Conservation (phyloP, 2,113 vertebrate species). For the Rhinopomastus cyanomelas region DNA sequence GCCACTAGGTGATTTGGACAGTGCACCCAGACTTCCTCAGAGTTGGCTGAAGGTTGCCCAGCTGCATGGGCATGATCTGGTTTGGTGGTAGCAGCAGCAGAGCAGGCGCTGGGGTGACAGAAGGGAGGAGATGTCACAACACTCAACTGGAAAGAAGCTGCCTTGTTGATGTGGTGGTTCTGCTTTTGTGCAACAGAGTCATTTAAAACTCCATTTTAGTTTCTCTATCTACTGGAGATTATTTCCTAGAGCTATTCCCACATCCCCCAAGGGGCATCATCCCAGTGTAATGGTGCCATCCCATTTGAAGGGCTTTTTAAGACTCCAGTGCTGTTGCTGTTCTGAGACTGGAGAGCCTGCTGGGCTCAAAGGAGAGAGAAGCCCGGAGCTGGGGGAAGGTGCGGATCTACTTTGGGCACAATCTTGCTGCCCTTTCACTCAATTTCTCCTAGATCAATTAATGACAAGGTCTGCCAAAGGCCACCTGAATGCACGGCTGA, state of each 20-base stretch:
- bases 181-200: background rate
- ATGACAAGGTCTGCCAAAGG: background rate
- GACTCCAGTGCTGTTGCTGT: rapidly evolving
- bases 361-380: background rate
- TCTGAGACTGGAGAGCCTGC: background rate
- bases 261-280: rapidly evolving
- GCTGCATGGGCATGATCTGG: background rate
- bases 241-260: background rate
- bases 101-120: background rate
- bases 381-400: rapidly evolving
- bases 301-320: background rate
- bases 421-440: background rate
- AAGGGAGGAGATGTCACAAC: background rate
- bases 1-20: too few relatives aligned
- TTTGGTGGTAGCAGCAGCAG: background rate
- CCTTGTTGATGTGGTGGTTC: background rate
- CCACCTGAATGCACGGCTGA: background rate
- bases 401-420: background rate
- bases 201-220: background rate
- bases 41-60: background rate
- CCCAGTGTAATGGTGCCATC: background rate
- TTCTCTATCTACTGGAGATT: background rate
- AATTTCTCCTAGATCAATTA: background rate
- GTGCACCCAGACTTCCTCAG: too few relatives aligned
- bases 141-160: background rate